A percentile compares a stretch with the other conserved stretches of the same genome.
Conservation (phyloP, 2,888 invertebrate species). For the Beris chalybata region DNA sequence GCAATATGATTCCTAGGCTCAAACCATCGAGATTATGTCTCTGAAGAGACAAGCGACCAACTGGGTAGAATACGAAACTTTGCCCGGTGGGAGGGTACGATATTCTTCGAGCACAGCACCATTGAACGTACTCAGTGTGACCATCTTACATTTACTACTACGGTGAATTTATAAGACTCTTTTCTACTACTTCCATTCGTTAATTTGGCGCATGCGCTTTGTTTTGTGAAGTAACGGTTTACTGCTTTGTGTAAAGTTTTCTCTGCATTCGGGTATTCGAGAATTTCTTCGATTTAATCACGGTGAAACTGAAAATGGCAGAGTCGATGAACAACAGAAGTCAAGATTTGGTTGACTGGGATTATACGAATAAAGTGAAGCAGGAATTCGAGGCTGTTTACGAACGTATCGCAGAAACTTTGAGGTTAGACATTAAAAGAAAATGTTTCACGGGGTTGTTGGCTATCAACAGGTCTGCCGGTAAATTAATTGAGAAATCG, state of each 20-base stretch:
- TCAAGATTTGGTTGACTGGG: slow-evolving; percentile 6
- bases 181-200: no score
- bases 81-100: no score
- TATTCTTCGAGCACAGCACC: no score
- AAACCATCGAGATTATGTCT: no score
- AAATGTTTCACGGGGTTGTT: neutral
- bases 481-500: neutral
- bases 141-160: no score
- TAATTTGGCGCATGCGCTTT: slow-evolving; percentile 33
- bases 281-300: neutral
- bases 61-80: no score
- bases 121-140: no score
- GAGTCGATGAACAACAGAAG: neutral
- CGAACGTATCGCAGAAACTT: slow-evolving; percentile 41
- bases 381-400: slow-evolving; percentile 41
- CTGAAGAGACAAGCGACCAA: no score
- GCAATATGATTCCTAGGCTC: no score
- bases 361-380: slow-evolving; percentile 39
- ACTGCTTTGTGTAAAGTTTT: slow-evolving; percentile 14
- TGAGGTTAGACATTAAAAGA: slow-evolving; percentile 43
- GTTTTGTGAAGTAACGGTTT: slow-evolving; percentile 36
- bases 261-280: neutral
- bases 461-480: neutral
- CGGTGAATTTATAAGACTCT: no score
- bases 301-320: slow-evolving; percentile 7